These are phyloP conservation scores for Bombylius major DNA, from an alignment of 2,888 invertebrate genomes.

Conservation along the genomic window DNA sequence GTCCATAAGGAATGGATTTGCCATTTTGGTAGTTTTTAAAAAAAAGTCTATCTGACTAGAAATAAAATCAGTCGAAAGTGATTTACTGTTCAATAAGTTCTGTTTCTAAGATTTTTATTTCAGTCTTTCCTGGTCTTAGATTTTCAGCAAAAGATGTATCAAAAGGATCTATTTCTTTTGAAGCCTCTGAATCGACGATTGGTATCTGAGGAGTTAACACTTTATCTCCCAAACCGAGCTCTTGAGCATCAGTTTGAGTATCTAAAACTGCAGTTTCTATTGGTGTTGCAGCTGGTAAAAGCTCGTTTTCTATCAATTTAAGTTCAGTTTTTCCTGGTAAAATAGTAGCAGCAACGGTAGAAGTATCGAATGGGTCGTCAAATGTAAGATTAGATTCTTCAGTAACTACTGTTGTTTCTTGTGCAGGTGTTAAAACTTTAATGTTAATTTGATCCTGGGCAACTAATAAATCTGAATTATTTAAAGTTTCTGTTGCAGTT, in stretches of 20 bases:
- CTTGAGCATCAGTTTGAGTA: conserved; percentile 35
- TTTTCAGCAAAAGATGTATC: conserved; percentile 75
- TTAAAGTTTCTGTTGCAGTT: conserved; percentile 28
- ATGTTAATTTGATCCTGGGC: conserved; percentile 48
- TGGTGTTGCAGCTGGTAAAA: conserved; percentile 40
- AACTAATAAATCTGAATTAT: conserved; percentile 33
- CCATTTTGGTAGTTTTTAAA: conserved; percentile 39
- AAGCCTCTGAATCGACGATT: conserved; percentile 29
- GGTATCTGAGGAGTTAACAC: conserved; percentile 52
- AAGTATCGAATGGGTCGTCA: conserved; percentile 74
- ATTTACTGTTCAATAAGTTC: conserved; percentile 49
- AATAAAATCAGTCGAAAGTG: neutral
- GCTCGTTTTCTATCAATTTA: conserved; percentile 63
- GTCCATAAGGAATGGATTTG: conserved; percentile 74
- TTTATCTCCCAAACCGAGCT: conserved; percentile 47
- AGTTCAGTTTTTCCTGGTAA: conserved; percentile 66
- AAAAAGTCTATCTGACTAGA: neutral
- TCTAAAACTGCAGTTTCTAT: conserved; percentile 30
- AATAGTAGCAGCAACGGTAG: conserved; percentile 60
- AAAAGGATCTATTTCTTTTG: conserved; percentile 60
- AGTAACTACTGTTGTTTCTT: conserved; percentile 27
- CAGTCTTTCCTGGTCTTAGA: conserved; percentile 64
- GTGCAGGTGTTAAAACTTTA: conserved; percentile 56
- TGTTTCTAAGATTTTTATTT: conserved; percentile 62
- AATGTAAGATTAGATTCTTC: conserved; percentile 40